A percentile compares a stretch with the other conserved stretches of the same genome.
Evolutionary conservation across 2,113 vertebrate species (phyloP).

Genomic region (Apeltes quadracus): DNA sequence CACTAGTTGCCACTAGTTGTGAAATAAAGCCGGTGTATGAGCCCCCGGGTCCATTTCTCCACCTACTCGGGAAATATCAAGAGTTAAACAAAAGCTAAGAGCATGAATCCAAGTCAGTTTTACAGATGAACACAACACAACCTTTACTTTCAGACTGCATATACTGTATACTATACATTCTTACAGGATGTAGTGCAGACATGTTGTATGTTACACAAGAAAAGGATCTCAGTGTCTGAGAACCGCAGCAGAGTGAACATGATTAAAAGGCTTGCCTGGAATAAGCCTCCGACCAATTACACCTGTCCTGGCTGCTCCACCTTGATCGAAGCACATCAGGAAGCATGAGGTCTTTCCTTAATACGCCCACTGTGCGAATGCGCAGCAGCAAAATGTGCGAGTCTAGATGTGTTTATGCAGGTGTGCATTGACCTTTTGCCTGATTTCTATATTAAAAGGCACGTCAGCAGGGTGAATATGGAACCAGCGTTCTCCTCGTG

Average conservation of each 20-base stretch:
- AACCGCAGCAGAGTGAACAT: constrained; percentile 20
- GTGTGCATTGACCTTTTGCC: neutral
- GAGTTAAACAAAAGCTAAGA: neutral
- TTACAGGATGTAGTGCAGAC: neutral
- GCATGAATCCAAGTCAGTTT: neutral
- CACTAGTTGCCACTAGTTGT: constrained; percentile 53
- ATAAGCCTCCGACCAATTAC: constrained; percentile 45
- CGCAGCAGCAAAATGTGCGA: neutral
- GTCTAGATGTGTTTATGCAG: neutral
- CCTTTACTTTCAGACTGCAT: neutral
- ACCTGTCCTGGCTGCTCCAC: constrained; percentile 28
- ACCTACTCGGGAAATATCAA: neutral
- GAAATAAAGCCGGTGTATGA: constrained; percentile 46
- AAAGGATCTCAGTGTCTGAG: neutral
- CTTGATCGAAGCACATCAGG: constrained; percentile 12
- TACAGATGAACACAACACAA: neutral
- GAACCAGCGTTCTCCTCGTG: constrained; percentile 15
- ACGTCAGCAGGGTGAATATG: constrained; percentile 7
- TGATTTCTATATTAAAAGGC: constrained; percentile 9
- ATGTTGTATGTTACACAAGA: constrained; percentile 4
- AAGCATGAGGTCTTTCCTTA: constrained; percentile 26
- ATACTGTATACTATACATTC: too few species aligned
- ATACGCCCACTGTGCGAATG: neutral
- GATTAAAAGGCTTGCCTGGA: constrained; percentile 44
- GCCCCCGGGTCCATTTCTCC: constrained; percentile 11